Percentiles rank a stretch among this genome's conserved stretches.
Conservation (phyloP, 2,113 vertebrate species). For the Thymallus thymallus region DNA sequence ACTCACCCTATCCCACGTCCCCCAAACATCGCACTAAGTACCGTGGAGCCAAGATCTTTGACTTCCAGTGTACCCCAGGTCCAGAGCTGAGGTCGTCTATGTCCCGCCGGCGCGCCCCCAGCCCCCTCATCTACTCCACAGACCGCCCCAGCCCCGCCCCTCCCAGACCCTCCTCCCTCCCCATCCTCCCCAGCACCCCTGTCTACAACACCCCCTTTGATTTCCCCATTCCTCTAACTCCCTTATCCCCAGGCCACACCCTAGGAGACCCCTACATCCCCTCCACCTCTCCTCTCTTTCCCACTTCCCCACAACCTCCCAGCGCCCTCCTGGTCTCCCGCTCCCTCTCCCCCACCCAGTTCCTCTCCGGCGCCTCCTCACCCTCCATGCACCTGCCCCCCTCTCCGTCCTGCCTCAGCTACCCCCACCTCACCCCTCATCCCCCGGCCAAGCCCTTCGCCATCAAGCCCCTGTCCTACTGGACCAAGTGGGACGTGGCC, state of each 20-base stretch:
- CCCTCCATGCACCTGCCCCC: slow-evolving; percentile 66
- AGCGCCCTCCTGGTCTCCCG: slow-evolving; percentile 76
- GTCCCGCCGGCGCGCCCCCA: slow-evolving; percentile 81
- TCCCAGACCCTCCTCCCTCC: slow-evolving; percentile 86
- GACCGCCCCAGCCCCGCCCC: slow-evolving; percentile 80
- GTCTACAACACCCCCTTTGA: slow-evolving; percentile 72
- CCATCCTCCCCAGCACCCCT: slow-evolving; percentile 82
- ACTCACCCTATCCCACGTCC: slow-evolving; percentile 80
- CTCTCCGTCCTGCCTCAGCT: slow-evolving; percentile 77
- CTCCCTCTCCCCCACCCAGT: slow-evolving; percentile 86
- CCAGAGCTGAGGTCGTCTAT: slow-evolving; percentile 70
- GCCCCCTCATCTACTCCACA: slow-evolving; percentile 82
- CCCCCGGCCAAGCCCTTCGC: slow-evolving; percentile 88
- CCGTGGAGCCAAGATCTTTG: slow-evolving; percentile 68
- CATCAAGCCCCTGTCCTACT: slow-evolving; percentile 87
- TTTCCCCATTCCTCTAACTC: slow-evolving; percentile 70
- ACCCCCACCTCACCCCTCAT: slow-evolving; percentile 79
- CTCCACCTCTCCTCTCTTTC: slow-evolving; percentile 73
- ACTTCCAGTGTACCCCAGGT: slow-evolving; percentile 70
- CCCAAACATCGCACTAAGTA: slow-evolving; percentile 76
- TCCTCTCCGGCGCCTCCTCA: slow-evolving; percentile 78
- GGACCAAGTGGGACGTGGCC: slow-evolving; percentile 94
- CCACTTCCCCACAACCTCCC: slow-evolving; percentile 62
- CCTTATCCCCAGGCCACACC: slow-evolving; percentile 70
- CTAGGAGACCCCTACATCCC: slow-evolving; percentile 74